Evolutionary conservation across 1,140 invertebrate species (phyloP).

Genomic region (Galleria mellonella): DNA sequence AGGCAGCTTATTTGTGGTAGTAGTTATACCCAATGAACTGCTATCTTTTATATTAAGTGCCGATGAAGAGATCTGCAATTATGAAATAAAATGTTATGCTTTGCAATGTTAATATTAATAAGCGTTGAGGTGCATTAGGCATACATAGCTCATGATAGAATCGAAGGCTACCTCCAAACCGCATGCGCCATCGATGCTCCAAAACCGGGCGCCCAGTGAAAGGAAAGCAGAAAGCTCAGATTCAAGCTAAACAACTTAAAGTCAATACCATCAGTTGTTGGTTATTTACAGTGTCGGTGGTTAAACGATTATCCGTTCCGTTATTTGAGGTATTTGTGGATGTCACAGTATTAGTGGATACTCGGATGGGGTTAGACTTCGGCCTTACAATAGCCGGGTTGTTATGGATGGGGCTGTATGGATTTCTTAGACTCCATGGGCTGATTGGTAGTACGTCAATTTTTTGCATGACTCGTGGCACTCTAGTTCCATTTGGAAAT

Average conservation of each 20-base stretch:
- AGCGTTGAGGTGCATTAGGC: conserved; percentile 37
- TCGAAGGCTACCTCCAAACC: conserved; percentile 12
- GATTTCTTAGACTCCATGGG: conserved; percentile 72
- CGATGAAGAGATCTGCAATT: conserved; percentile 69
- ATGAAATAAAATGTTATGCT: conserved; percentile 65
- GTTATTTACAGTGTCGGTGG: conserved; percentile 74
- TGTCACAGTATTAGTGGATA: conserved; percentile 73
- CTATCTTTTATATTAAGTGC: conserved; percentile 69
- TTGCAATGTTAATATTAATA: conserved; percentile 37
- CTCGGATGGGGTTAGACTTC: conserved; percentile 70
- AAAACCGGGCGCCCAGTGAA: conserved; percentile 22
- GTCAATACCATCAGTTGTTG: conserved; percentile 69
- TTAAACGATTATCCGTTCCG: conserved; percentile 66
- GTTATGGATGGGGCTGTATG: conserved; percentile 74
- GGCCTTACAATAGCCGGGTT: conserved; percentile 73
- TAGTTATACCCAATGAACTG: conserved; percentile 64
- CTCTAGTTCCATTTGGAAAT: conserved; percentile 83
- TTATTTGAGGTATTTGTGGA: conserved; percentile 65
- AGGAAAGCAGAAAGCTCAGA: conserved; percentile 48
- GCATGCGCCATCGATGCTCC: conserved; percentile 18
- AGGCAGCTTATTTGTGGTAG: conserved; percentile 56
- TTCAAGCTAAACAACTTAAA: conserved; percentile 68
- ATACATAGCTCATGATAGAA: conserved; percentile 46
- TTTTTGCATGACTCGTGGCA: conserved; percentile 78
- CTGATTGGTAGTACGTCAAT: conserved; percentile 74